Evolutionary conservation across 2,113 vertebrate species (phyloP).

Genomic region (Otis tarda): DNA sequence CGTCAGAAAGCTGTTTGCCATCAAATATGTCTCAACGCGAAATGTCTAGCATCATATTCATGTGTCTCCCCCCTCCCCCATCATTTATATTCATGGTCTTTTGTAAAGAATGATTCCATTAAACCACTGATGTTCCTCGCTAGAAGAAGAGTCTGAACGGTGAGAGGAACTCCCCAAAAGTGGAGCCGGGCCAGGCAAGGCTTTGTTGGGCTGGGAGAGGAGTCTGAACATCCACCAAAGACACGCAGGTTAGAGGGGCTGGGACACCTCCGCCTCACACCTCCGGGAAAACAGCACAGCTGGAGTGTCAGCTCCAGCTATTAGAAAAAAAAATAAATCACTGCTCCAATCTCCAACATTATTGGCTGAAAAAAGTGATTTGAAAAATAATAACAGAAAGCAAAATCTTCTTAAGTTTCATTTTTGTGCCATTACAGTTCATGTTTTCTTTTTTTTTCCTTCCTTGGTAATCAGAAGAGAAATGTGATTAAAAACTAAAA

Average conservation of each 20-base stretch:
- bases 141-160: not conserved
- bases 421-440: constrained; percentile 9
- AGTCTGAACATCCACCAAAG: not conserved
- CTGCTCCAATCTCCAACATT: not conserved
- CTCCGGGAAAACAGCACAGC: not conserved
- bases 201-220: not conserved
- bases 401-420: not conserved
- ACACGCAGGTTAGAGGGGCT: not conserved
- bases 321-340: not conserved
- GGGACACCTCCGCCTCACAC: not conserved
- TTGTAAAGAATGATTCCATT: constrained; percentile 38
- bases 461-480: constrained; percentile 33
- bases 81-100: constrained; percentile 49
- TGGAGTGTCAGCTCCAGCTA: not conserved
- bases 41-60: constrained; percentile 18
- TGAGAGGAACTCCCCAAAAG: not conserved
- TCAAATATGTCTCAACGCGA: not conserved
- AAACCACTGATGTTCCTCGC: not conserved
- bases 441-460: not conserved
- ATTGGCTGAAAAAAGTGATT: not conserved
- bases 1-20: not conserved
- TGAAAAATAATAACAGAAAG: constrained; percentile 27
- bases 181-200: not conserved
- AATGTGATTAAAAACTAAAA: constrained; percentile 30
- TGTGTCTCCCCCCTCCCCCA: not conserved